Evolutionary conservation across 2,888 invertebrate species (phyloP).

Genomic region (Aspidiotus rigidus): DNA sequence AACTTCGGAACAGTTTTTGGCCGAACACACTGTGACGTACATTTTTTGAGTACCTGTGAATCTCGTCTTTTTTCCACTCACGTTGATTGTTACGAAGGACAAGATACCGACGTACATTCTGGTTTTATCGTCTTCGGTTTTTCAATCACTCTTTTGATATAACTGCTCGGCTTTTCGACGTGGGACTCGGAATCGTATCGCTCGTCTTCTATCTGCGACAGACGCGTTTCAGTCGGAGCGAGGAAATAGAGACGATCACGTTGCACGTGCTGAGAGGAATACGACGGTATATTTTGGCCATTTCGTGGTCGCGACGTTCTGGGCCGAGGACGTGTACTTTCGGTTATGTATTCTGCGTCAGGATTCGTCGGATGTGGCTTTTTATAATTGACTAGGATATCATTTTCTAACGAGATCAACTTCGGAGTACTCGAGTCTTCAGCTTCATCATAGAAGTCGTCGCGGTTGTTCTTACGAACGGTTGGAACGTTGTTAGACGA

Average conservation of each 20-base stretch:
- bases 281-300: slow-evolving; percentile 51
- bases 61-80: neutral
- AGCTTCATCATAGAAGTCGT: neutral
- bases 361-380: slow-evolving; percentile 55
- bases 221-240: slow-evolving; percentile 51
- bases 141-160: slow-evolving; percentile 16
- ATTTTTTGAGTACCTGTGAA: neutral
- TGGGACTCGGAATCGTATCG: slow-evolving; percentile 26
- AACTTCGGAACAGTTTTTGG: too few species aligned
- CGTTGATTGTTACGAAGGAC: too few species aligned
- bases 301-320: neutral
- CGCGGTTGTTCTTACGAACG: neutral
- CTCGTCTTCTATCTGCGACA: slow-evolving; percentile 27
- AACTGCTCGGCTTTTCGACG: slow-evolving; percentile 27
- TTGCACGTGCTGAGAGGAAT: slow-evolving; percentile 63
- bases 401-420: slow-evolving; percentile 41
- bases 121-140: neutral
- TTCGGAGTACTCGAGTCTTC: slow-evolving; percentile 13
- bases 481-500: slow-evolving; percentile 12
- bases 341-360: slow-evolving; percentile 52
- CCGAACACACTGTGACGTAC: neutral
- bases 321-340: neutral
- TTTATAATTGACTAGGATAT: slow-evolving; percentile 62
- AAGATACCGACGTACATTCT: neutral
- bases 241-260: slow-evolving; percentile 70